These are phyloP conservation scores for Phyllotreta striolata DNA, from an alignment of 2,888 invertebrate genomes.

Conservation along the genomic window DNA sequence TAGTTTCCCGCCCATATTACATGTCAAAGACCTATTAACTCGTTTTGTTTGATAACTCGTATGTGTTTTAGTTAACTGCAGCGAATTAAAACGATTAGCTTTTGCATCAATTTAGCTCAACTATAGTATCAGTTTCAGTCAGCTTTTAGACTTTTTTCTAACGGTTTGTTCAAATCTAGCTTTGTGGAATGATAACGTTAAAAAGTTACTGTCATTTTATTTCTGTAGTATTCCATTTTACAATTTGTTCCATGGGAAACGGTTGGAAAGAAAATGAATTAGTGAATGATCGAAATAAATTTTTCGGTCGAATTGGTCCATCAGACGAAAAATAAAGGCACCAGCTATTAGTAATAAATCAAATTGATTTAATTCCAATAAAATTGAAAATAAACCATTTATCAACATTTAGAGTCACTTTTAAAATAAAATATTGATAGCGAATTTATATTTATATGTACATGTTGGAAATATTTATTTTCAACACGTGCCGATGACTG, in stretches of 20 bases:
- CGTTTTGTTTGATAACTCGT: conserved; percentile 14
- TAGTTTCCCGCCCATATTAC: too few species aligned
- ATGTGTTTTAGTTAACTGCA: background rate
- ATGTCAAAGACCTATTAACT: conserved; percentile 17
- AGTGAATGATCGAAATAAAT: background rate
- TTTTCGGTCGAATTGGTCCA: background rate
- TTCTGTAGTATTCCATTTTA: background rate
- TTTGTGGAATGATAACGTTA: too few species aligned
- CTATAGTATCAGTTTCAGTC: too few species aligned
- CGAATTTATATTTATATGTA: conserved; percentile 33
- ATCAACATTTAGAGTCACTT: conserved; percentile 34
- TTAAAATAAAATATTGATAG: conserved; percentile 38
- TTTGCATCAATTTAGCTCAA: too few species aligned
- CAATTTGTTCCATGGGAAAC: background rate
- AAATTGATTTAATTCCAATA: conserved; percentile 31
- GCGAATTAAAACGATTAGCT: too few species aligned
- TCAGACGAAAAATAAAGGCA: conserved; percentile 14
- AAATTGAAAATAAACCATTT: conserved; percentile 36
- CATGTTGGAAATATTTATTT: conserved; percentile 30
- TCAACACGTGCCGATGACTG: conserved; percentile 36
- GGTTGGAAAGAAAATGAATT: background rate
- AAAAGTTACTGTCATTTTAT: too few species aligned
- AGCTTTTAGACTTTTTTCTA: too few species aligned
- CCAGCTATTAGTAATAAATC: conserved; percentile 23
- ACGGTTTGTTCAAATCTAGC: too few species aligned